phyloP scores from a whole-genome alignment of 2,113 vertebrate species.

The Sinocyclocheilus grahami region DNA sequence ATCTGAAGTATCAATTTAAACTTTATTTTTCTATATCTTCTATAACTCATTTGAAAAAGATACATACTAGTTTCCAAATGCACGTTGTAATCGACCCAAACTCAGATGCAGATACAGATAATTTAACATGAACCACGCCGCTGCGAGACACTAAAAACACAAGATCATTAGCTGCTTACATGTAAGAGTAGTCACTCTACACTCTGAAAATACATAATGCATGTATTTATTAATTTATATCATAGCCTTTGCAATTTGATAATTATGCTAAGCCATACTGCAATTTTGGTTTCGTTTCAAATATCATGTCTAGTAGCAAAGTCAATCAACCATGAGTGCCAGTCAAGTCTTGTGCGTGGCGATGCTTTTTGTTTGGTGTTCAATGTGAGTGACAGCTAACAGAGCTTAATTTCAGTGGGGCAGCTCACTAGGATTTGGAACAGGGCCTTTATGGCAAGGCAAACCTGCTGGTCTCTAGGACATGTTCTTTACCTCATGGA shows the following conservation, averaged over 20 bases:
- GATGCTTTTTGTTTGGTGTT: background rate
- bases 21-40: too few species aligned
- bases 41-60: too few species aligned
- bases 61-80: background rate
- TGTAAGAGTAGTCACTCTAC: too few species aligned
- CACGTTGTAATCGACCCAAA: background rate
- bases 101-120: too few species aligned
- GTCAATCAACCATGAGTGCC: too few species aligned
- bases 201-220: background rate
- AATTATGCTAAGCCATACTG: background rate
- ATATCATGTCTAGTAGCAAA: too few species aligned
- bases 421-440: background rate
- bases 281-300: background rate
- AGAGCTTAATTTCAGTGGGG: background rate
- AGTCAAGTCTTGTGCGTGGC: background rate
- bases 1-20: too few species aligned
- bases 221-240: background rate
- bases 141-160: too few species aligned
- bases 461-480: background rate
- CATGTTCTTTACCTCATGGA: conserved; percentile 86
- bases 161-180: too few species aligned
- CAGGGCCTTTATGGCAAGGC: background rate
- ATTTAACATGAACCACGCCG: too few species aligned
- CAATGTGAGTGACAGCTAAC: background rate
- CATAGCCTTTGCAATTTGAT: background rate